phyloP scores from a whole-genome alignment of 2,888 invertebrate genomes.

The Dasypogon diadema region DNA sequence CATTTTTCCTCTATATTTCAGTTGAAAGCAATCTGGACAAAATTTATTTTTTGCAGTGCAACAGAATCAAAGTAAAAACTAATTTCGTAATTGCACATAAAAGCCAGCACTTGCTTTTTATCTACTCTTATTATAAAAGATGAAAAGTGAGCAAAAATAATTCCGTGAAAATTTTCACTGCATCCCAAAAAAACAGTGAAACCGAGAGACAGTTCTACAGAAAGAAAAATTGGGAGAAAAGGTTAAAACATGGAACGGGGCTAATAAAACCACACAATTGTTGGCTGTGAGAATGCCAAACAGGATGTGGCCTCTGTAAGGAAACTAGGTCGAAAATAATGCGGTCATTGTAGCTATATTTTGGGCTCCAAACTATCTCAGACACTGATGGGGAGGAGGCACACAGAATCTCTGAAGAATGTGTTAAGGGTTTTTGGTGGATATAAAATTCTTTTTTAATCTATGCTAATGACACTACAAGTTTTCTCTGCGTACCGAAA shows the following conservation, averaged over 20 bases:
- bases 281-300: slow-evolving; percentile 13
- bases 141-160: slow-evolving; percentile 11
- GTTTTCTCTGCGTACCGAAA: slow-evolving; percentile 25
- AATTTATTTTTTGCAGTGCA: not conserved
- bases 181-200: not conserved
- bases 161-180: not conserved
- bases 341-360: not conserved
- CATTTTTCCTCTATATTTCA: too few relatives aligned
- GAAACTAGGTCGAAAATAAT: slow-evolving; percentile 33
- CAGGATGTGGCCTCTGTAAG: slow-evolving; percentile 3
- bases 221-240: not conserved
- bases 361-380: slow-evolving; percentile 8
- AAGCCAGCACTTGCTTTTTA: slow-evolving; percentile 2
- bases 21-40: not conserved
- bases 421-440: slow-evolving; percentile 27
- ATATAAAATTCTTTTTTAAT: slow-evolving; percentile 43
- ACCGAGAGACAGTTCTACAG: not conserved
- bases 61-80: not conserved
- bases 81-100: slow-evolving; percentile 34
- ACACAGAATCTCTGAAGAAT: slow-evolving; percentile 16
- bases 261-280: slow-evolving; percentile 8
- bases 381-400: not conserved
- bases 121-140: not conserved
- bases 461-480: slow-evolving; percentile 38
- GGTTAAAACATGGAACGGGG: not conserved